phyloP scores from a whole-genome alignment of 2,113 vertebrate species.

The Seriola dumerili region DNA sequence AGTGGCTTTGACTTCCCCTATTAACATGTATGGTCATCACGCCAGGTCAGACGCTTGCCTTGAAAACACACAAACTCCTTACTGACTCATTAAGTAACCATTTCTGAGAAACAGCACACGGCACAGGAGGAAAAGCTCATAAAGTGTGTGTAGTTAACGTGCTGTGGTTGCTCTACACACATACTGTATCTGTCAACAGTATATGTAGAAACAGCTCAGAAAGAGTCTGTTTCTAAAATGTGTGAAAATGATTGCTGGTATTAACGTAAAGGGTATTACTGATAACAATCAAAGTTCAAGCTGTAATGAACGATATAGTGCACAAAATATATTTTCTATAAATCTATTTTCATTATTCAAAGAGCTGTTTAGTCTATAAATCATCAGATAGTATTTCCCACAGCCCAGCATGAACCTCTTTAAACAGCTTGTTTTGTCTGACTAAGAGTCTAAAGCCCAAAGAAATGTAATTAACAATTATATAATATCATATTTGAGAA shows the following conservation, averaged over 20 bases:
- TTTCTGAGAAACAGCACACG: neutral
- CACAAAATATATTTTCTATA: neutral
- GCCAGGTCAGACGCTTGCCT: constrained; percentile 12
- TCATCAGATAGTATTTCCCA: neutral
- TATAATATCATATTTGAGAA: neutral
- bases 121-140: constrained; percentile 21
- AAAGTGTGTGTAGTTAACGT: neutral
- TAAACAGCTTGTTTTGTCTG: neutral
- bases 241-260: neutral
- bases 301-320: neutral
- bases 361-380: neutral
- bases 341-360: neutral
- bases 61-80: constrained; percentile 24
- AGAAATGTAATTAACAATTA: neutral
- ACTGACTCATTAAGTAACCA: constrained; percentile 56
- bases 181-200: neutral
- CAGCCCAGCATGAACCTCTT: neutral
- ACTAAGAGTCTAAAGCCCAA: neutral
- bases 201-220: neutral
- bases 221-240: neutral
- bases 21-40: constrained; percentile 25
- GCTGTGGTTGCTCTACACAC: neutral
- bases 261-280: neutral
- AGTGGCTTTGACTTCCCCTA: constrained; percentile 41
- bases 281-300: neutral